Base-by-base conservation (phyloP, 2,888 invertebrate species). In the Argyresthia goedartella region DNA sequence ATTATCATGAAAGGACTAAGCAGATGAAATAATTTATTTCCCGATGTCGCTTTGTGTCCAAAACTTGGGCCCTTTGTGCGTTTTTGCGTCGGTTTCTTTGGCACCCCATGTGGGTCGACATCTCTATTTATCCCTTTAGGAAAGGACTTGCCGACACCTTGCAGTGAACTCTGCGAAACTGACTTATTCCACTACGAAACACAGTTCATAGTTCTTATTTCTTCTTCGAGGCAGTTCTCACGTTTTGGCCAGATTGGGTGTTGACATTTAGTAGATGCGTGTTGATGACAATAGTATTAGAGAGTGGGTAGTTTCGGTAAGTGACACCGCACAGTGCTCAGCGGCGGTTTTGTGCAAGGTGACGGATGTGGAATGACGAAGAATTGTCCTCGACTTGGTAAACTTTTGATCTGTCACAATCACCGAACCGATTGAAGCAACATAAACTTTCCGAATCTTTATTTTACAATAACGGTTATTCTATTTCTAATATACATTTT, bases 21-120 rank as follows among this genome's bases (percentile, higher is more conserved):
- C 81, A 82, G 81, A 82, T 84, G 81, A 82, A 82, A 85, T 85
- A 84, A 86, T 86, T 86, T 86, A 86, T 86, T 77, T 82, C 81
- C 75, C 81, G 65, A 74, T 79, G 85, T 82, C 81, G 76, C 79
- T 77, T 85, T 86, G 85, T 85, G 73, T 80, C 76, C 82, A 76
- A 79, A 84, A 80, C 81, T 84, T 67, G 67, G 73, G 62, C 65
- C 77, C 68, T 78, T 85, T 85, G 82, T 86, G 65, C 60, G 68
- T 76, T 76, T 80, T 86, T 81, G 76, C 67, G 73, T 71, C 79
- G 76, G 77, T 59, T 65, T 71, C 78, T 81, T 81, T 82, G 76
- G 64, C 65, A 65, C 73, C 65, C 73, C 66, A 76, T 76, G 77
- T 74, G 79, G 72, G 69, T 73, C 68, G 76, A 84, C 77, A 65